A percentile compares a stretch with the other conserved stretches of the same genome.
These are phyloP conservation scores for Microhierax caerulescens DNA, from an alignment of 2,797 vertebrate genomes.

Conservation along the genomic window DNA sequence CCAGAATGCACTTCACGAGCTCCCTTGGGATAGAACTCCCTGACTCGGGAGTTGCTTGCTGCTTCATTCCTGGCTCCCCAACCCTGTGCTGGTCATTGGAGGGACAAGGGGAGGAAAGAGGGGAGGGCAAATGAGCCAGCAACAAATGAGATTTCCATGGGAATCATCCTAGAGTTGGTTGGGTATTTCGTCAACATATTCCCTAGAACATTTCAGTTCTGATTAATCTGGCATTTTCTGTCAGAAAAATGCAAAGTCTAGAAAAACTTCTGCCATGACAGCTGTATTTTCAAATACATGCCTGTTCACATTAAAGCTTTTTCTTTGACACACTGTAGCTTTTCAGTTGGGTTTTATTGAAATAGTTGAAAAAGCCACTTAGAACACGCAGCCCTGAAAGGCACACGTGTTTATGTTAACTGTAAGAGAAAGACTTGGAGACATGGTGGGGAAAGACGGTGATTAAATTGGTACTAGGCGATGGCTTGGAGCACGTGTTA, in stretches of 20 bases:
- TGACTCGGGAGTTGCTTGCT: not conserved
- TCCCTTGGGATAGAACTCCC: not conserved
- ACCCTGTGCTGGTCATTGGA: rapidly evolving
- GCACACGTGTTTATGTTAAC: not conserved
- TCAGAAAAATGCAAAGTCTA: not conserved
- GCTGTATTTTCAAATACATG: not conserved
- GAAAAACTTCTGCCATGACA: not conserved
- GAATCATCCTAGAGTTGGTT: not conserved
- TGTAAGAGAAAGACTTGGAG: not conserved
- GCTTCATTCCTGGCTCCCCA: not conserved
- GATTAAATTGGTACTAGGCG: not conserved
- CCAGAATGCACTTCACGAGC: not conserved
- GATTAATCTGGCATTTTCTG: not conserved
- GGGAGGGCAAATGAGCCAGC: not conserved
- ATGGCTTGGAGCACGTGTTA: not conserved
- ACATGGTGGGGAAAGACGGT: not conserved
- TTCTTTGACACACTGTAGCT: not conserved
- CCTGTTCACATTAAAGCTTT: not conserved
- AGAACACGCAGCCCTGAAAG: not conserved
- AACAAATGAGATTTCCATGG: not conserved
- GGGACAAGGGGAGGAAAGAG: not conserved
- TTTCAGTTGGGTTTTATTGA: slow-evolving; percentile 1
- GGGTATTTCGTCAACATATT: not conserved
- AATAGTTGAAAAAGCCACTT: not conserved
- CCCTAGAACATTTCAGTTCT: not conserved